Conservation (phyloP, 2,888 invertebrate genomes). For the Hypomecis atomaria region DNA sequence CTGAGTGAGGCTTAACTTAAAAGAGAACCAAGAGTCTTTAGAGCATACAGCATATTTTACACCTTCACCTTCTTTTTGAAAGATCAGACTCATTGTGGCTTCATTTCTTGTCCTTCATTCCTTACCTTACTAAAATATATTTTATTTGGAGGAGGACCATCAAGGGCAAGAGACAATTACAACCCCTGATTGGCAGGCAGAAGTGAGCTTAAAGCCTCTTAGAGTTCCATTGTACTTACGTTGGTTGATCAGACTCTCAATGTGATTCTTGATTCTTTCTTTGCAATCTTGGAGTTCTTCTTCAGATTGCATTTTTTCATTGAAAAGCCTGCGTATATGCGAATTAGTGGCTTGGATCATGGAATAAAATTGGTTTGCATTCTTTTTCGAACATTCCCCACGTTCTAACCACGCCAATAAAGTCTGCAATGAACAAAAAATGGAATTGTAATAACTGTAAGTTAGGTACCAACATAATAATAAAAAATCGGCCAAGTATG, state of each 20-base stretch:
- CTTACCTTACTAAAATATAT: conserved; percentile 56
- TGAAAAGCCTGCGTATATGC: conserved; percentile 93
- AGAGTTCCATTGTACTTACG: conserved; percentile 88
- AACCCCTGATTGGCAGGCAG: conserved; percentile 23
- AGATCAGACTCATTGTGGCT: conserved; percentile 38
- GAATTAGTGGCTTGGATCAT: conserved; percentile 98
- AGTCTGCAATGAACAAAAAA: conserved; percentile 78
- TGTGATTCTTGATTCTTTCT: conserved; percentile 92
- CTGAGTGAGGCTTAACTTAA: background rate
- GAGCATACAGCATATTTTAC: background rate
- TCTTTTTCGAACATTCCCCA: conserved; percentile 96
- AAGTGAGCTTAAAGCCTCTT: conserved; percentile 6
- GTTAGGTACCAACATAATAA: too few species aligned
- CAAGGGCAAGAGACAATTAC: conserved; percentile 29
- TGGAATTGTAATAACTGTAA: too few species aligned
- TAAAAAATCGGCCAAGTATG: too few species aligned
- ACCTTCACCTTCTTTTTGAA: conserved; percentile 32
- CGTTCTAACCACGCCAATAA: conserved; percentile 96
- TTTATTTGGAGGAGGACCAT: conserved; percentile 35
- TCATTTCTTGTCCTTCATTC: conserved; percentile 31
- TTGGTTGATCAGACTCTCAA: conserved; percentile 94
- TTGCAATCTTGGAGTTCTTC: conserved; percentile 94
- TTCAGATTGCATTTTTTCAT: conserved; percentile 93
- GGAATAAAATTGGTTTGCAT: conserved; percentile 96
- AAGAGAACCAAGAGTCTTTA: background rate